Evolutionary conservation across 2,113 vertebrate species (phyloP), one percentile per base, ranked within the genome.

Genomic region (Bambusicola thoracicus): DNA sequence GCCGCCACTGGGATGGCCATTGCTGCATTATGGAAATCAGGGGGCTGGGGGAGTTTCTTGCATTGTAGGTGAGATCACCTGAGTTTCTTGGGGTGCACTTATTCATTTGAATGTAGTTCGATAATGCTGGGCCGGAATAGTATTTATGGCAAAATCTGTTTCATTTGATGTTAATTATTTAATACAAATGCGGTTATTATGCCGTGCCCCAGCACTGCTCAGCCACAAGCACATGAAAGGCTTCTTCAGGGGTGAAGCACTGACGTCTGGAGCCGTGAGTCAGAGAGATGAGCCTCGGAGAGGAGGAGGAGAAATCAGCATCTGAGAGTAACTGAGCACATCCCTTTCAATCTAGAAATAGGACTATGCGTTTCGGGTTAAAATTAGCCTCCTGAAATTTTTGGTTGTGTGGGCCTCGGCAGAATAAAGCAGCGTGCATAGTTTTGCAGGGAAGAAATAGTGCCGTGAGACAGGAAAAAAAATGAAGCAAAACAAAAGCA

Each of bases 131-230:
- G 19, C 13, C 25, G 56, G 66, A 86, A 69, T 51, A 84, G 76
- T 62, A 79, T 79, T 90, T 88, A 25, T 27, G 30, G 73, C 16
- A 78, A 87, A 95, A 92, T 84, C 81, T 56, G 40, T 86, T 95
- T 88, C 56, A 55, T 84, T 96, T 88, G 82, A 81, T 91, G 89
- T 81, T 96, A 95, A 94, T 94, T 95, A 91, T 91, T 96, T 92
- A 82, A 90, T 90, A 88, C 76, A 92, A 96, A 94, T 94, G 74
- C 85, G 61, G 89, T 94, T 94, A 81, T 91, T 83, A 83, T 85
- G 80, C 79, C 56, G 25, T 94, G 87, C 87, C 85, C 94, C 58
- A 36, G 83, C 85, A 96, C 92, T 92, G 87, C 86, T 96, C 95
- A 95, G 21, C 87, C 90, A 94, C 81, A 81, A 96, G 91, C 85